Base-by-base conservation (phyloP, 1,140 invertebrate species). In the Pemphigus obesinymphae region DNA sequence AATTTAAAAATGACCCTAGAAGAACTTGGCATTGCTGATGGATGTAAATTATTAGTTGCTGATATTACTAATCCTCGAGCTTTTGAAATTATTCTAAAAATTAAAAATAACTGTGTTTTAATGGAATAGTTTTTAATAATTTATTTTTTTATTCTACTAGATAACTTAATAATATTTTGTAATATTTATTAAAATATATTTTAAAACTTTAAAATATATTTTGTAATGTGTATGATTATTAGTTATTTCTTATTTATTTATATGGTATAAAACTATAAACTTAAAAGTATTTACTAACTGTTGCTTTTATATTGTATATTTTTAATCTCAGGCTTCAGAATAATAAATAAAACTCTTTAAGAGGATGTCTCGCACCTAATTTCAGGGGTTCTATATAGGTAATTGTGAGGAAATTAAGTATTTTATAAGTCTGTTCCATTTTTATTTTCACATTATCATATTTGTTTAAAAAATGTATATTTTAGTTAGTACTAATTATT, bases 41-140 rank as follows among this genome's bases (percentile, higher is more conserved):
- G 95, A 1, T 91, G 91, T 63, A 92, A 96, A 86, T 89, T 99
- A 34, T 91, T 95, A 68, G 95, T 98, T 6, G 95, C 96, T 17
- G 97, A 99, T 89, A 86, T 91, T 3, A 98, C 97, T 5, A 93
- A 93, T 7, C 96, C 96, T 0, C 93, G 91, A 84, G 91, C 96
- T 15, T 86, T 97, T 48, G 83, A 84, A 83, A 81, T 84, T 89
- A 90, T 20, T 87, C 93, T 76, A 91, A 90, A 43, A 82, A 78
- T 82, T 37, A 80, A 80, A 61, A 80, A 80, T 20, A 80, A 80
- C 37, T 80, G 76, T 63, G 53, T 63, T 6, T 6, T n/a, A 1
- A 80, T 80, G 76, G 55, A 80, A 31, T 80, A 80, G 3, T 10
- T 17, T 48, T 8, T 45, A 48, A 7, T 2, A 70, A 15, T 26